A percentile compares a stretch with the other conserved stretches of the same genome.
These are phyloP conservation scores for Actinia tenebrosa DNA, from an alignment of 64 coral and sea anemone species.

Conservation along the genomic window DNA sequence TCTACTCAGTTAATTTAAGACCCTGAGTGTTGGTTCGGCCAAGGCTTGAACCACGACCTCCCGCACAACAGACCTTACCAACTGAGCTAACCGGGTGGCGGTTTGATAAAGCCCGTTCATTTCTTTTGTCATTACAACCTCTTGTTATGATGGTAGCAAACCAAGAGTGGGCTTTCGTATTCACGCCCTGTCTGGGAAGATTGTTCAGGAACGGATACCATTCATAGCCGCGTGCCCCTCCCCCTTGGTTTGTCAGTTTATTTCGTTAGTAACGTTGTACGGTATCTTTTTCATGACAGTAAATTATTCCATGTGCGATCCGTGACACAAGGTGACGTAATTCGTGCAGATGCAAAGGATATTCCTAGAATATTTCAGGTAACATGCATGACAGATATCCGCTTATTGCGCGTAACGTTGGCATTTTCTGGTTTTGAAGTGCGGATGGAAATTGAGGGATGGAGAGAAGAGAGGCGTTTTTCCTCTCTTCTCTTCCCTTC, in stretches of 20 bases:
- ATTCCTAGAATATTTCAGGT: constrained; percentile 99
- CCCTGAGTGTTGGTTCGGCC: no score
- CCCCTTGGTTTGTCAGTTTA: not conserved
- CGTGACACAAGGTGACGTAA: constrained; percentile 98
- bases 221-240: not conserved
- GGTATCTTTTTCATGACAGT: constrained; percentile 34
- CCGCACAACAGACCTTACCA: no score
- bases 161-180: no score
- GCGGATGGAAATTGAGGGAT: not conserved
- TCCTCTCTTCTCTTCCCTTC: not conserved
- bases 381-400: not conserved
- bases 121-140: not conserved
- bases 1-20: no score
- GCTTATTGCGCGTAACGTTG: not conserved
- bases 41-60: no score
- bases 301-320: constrained; percentile 98
- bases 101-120: no score
- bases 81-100: no score
- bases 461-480: not conserved
- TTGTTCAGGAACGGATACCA: no score
- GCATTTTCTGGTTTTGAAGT: not conserved
- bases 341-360: constrained; percentile 96
- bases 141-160: not conserved
- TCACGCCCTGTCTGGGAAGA: no score
- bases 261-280: not conserved